phyloP scores from a whole-genome alignment of 2,113 vertebrate species.

The Miniopterus natalensis region DNA sequence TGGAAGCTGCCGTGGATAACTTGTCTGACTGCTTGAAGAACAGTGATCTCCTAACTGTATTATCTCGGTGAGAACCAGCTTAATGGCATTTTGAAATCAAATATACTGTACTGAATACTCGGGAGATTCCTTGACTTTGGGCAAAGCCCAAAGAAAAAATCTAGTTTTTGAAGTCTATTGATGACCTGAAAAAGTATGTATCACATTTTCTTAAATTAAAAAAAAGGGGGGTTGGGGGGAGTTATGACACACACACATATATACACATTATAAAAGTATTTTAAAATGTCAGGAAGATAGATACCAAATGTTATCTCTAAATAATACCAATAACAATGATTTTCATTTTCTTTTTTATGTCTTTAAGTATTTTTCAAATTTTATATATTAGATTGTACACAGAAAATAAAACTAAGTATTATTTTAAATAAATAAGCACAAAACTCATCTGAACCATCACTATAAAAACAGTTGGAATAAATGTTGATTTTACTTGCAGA shows the following conservation, averaged over 20 bases:
- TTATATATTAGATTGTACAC: not conserved
- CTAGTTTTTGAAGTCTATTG: conserved; percentile 17
- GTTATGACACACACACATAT: not conserved
- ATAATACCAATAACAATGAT: not conserved
- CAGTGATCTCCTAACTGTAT: conserved; percentile 95
- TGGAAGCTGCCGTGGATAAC: conserved; percentile 98
- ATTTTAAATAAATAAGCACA: not conserved
- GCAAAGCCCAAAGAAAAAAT: not conserved
- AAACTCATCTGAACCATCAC: conserved; percentile 17
- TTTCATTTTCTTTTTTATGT: not conserved
- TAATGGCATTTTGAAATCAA: not conserved
- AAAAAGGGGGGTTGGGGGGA: not conserved
- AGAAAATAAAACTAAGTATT: conserved; percentile 45
- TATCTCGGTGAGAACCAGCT: conserved; percentile 92
- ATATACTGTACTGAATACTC: conserved; percentile 43
- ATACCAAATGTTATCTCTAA: not conserved
- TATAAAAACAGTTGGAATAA: conserved; percentile 56
- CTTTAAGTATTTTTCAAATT: not conserved
- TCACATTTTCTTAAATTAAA: conserved; percentile 53
- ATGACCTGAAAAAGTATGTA: not conserved
- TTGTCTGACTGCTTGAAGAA: conserved; percentile 98
- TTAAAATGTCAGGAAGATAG: conserved; percentile 18
- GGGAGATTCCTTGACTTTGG: not conserved
- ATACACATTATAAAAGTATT: not conserved
- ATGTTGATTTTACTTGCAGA: conserved; percentile 32